phyloP scores from a whole-genome alignment of 2,888 invertebrate species.

The Trichogramma evanescens region DNA sequence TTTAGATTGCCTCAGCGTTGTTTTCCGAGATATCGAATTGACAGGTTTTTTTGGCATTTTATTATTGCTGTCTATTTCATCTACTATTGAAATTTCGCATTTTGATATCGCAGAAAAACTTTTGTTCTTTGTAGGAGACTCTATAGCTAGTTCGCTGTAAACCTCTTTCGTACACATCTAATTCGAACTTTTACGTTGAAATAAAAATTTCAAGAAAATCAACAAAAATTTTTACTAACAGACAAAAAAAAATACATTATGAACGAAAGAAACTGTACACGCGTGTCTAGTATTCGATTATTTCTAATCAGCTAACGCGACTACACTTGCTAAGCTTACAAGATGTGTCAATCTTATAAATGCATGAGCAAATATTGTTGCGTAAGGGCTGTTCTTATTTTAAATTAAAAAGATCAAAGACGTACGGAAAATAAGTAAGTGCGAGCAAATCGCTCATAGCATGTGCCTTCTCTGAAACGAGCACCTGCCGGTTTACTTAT shows the following conservation, averaged over 20 bases:
- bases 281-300: conserved; percentile 34
- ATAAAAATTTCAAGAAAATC: not conserved
- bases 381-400: too few relatives aligned
- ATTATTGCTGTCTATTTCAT: too few relatives aligned
- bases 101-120: conserved; percentile 21
- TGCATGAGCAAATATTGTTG: too few relatives aligned
- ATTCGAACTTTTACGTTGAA: conserved; percentile 17
- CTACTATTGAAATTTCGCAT: conserved; percentile 30
- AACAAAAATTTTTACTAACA: not conserved
- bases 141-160: conserved; percentile 20
- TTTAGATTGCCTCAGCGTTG: conserved; percentile 48
- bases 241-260: conserved; percentile 19
- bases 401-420: too few relatives aligned
- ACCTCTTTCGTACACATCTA: conserved; percentile 19
- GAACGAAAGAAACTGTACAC: conserved; percentile 20
- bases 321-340: too few relatives aligned
- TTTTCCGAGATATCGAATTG: conserved; percentile 40
- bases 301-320: too few relatives aligned
- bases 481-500: too few relatives aligned
- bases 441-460: too few relatives aligned
- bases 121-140: conserved; percentile 33
- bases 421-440: too few relatives aligned
- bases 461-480: too few relatives aligned
- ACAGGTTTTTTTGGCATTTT: too few relatives aligned
- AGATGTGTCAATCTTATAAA: too few relatives aligned